Evolutionary conservation across 2,888 invertebrate genomes (phyloP).

Genomic region (Tipula confusa): DNA sequence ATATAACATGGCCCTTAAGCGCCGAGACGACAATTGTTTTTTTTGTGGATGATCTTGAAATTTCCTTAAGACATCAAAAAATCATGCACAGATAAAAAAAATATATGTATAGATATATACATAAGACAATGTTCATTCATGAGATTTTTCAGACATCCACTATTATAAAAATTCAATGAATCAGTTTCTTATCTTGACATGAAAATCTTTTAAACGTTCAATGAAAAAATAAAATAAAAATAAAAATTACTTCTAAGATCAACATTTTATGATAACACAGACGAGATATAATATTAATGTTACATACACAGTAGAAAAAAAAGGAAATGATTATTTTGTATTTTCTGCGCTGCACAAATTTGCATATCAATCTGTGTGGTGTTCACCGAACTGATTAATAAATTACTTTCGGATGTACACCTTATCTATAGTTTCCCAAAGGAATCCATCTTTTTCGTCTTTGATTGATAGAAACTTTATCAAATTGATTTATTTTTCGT

Average conservation of each 20-base stretch:
- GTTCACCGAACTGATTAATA: constrained; percentile 36
- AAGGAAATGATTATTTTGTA: constrained; percentile 28
- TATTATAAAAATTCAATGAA: constrained; percentile 29
- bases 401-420: constrained; percentile 28
- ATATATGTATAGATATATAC: neutral
- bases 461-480: neutral
- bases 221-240: neutral
- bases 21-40: constrained; percentile 25
- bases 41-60: neutral
- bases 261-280: constrained; percentile 20
- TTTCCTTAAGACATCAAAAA: neutral
- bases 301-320: neutral
- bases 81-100: neutral
- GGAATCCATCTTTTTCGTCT: neutral
- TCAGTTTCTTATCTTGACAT: constrained; percentile 29
- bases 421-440: neutral
- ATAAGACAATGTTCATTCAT: constrained; percentile 14
- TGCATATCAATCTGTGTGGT: constrained; percentile 39
- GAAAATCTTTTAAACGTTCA: constrained; percentile 26
- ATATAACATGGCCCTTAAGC: neutral
- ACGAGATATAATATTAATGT: neutral
- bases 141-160: constrained; percentile 21
- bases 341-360: constrained; percentile 33
- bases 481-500: constrained; percentile 27
- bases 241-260: neutral